Conservation (phyloP, 2,113 vertebrate genomes). For the Phyllostomus discolor region DNA sequence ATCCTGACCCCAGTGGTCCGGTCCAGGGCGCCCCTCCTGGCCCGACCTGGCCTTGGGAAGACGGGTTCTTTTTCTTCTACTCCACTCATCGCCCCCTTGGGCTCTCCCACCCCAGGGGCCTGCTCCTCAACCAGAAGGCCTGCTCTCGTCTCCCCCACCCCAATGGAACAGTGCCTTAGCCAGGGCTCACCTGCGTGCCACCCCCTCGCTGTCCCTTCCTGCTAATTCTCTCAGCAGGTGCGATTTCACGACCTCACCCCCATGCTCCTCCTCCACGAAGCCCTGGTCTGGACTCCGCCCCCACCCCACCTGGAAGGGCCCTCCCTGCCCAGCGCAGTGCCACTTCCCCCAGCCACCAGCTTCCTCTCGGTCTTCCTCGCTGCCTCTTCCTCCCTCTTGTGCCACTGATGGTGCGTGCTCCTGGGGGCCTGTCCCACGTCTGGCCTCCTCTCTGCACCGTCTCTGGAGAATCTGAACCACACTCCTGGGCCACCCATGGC, state of each 20-base stretch:
- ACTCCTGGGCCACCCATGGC: background rate
- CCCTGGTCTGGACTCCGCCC: background rate
- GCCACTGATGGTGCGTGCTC: too few species aligned
- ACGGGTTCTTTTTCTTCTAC: background rate
- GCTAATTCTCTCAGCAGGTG: background rate
- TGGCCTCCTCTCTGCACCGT: background rate
- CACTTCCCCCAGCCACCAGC: background rate
- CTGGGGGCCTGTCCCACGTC: background rate
- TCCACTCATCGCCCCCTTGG: background rate
- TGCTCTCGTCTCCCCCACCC: background rate
- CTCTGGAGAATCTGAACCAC: background rate
- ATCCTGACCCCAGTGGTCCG: background rate
- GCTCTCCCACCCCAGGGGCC: background rate
- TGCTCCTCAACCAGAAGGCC: background rate
- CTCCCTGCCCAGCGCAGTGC: background rate
- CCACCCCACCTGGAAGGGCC: background rate
- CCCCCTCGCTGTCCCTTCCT: background rate
- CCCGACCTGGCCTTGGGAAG: background rate
- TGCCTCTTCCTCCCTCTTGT: background rate
- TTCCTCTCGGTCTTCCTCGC: background rate
- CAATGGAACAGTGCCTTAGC: background rate
- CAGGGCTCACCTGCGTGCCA: background rate
- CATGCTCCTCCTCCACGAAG: background rate
- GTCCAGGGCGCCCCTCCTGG: background rate
- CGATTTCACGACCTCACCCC: background rate